Evolutionary conservation across 2,797 vertebrate genomes (phyloP).

Genomic region (Phataginus tricuspis): DNA sequence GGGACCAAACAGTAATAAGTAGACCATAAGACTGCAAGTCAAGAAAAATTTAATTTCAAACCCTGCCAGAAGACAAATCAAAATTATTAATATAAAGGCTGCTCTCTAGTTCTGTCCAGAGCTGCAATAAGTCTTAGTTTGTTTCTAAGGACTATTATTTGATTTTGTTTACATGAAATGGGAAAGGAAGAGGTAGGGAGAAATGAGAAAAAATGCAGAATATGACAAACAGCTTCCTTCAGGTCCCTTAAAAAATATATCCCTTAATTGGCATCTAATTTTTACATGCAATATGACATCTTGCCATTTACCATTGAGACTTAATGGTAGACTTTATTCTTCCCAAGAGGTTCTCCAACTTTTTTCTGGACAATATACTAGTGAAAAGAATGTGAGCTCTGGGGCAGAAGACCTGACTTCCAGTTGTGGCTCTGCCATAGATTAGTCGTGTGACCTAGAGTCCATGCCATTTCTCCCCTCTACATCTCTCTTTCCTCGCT

Average conservation of each 20-base stretch:
- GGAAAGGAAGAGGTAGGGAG: background rate
- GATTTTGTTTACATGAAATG: background rate
- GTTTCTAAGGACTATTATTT: background rate
- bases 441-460: background rate
- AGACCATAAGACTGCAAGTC: background rate
- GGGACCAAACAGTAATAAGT: background rate
- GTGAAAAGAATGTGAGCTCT: background rate
- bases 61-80: background rate
- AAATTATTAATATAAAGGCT: background rate
- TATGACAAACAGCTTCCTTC: background rate
- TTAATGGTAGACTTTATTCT: background rate
- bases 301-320: background rate
- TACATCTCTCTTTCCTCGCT: background rate
- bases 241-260: background rate
- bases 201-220: background rate
- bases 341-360: background rate
- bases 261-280: background rate
- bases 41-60: background rate
- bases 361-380: background rate
- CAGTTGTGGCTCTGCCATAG: background rate
- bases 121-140: background rate
- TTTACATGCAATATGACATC: background rate
- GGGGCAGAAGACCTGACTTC: background rate
- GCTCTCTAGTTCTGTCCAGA: background rate
- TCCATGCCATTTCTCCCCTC: background rate